Conservation (phyloP, 2,888 invertebrate genomes). For the Xestia xanthographa region DNA sequence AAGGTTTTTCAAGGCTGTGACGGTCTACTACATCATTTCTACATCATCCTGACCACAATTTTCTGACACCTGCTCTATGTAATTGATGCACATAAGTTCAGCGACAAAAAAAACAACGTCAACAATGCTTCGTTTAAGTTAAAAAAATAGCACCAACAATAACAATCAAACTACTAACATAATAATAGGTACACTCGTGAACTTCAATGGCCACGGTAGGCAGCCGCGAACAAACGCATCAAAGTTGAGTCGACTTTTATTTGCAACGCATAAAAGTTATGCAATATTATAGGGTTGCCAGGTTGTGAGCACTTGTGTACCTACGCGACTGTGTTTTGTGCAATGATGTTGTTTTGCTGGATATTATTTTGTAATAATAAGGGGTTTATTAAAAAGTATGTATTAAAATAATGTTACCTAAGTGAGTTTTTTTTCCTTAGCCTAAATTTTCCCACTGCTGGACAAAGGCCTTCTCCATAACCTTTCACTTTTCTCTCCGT, state of each 20-base stretch:
- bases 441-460: no score
- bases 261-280: constrained; percentile 67
- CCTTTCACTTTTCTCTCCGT: no score
- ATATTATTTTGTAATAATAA: no score
- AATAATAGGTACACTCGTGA: constrained; percentile 38
- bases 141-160: not conserved
- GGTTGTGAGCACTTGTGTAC: constrained; percentile 49
- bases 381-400: no score
- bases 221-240: constrained; percentile 66
- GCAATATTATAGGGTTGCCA: constrained; percentile 67
- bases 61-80: not conserved
- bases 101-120: not conserved
- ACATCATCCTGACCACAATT: not conserved
- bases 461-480: no score
- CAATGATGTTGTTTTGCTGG: constrained; percentile 24
- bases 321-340: constrained; percentile 42
- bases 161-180: constrained; percentile 19
- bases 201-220: constrained; percentile 44
- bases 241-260: constrained; percentile 71
- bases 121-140: not conserved
- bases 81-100: not conserved
- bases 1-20: no score
- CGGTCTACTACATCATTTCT: not conserved
- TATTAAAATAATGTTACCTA: no score
- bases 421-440: no score